Base-by-base conservation (phyloP, 2,797 vertebrate species). In the Mallotus villosus region DNA sequence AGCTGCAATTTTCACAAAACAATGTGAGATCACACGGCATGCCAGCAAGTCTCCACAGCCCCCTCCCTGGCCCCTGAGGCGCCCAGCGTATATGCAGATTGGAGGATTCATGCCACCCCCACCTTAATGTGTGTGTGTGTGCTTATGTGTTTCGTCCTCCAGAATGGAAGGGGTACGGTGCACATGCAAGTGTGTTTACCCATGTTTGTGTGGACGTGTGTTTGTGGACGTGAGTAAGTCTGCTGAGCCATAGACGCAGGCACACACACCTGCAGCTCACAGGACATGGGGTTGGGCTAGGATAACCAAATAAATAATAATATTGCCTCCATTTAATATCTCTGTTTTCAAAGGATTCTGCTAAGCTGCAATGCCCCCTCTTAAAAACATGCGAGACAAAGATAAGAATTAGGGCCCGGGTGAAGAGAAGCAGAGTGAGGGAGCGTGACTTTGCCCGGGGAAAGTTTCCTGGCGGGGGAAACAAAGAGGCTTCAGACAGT, bases 1-100 rank as follows among this genome's bases (percentile, higher is more conserved):
- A 74, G 87, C 91, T 57, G 87, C 72, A 89, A 90, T 90, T 92
- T 90, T 63, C 81, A 68, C 82, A 84, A 90, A 91, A 89, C 90
- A 92, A 90, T 88, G 87, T 85, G 85, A 88, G 89, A 88, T 90
- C 88, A 88, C 86, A 86, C 81, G 53, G 63, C 82, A 83, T 78
- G 70, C 72, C 80, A 75, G 79, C 88, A 79, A 89, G 85, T 80
- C 77, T 63, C 78, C 70, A 72, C 76, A 78, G 82, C 66, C 63
- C 59, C 68, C 63, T 69, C 32, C 7, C 37, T 55, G 58, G 70
- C 80, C 85, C 87, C 88, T 63, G 80, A 88, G 88, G 88, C 78
- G 65, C 80, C 75, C 84, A 82, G 79, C 78, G 73, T 81, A 82
- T 85, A 89, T 90, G 89, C 88, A 91, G 89, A 92, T 87, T 87